Evolutionary conservation across 1,140 invertebrate species (phyloP).

Genomic region (Brachionus plicatilis): DNA sequence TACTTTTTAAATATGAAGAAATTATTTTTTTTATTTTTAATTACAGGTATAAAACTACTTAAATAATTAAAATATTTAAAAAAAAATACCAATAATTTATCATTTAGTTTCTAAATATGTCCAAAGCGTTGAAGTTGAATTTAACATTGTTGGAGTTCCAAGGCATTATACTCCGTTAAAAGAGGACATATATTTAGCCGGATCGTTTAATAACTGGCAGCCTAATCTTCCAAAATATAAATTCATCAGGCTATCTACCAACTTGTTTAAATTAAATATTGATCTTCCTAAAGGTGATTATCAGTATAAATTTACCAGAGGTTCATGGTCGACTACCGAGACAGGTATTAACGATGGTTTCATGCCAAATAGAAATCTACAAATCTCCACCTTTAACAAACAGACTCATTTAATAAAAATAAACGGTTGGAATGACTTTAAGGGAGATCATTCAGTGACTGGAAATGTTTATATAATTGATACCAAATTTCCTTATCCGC

Average conservation of each 20-base stretch:
- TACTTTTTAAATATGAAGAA: background rate
- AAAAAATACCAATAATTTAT: background rate
- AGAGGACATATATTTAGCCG: constrained; percentile 20
- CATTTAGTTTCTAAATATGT: background rate
- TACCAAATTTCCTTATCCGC: constrained; percentile 2
- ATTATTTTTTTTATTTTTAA: background rate
- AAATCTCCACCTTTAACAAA: background rate
- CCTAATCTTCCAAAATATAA: constrained; percentile 5
- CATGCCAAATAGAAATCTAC: background rate
- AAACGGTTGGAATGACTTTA: constrained; percentile 10
- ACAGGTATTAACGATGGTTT: background rate
- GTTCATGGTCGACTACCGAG: background rate
- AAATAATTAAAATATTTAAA: background rate
- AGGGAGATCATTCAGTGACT: background rate
- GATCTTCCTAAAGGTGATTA: background rate
- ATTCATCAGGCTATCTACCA: background rate
- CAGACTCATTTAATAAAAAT: constrained; percentile 33
- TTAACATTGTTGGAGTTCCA: background rate
- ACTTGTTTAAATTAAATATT: background rate
- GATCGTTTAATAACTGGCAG: constrained; percentile 25
- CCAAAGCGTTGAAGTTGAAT: background rate
- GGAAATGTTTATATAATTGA: constrained; percentile 37
- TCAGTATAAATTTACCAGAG: constrained; percentile 34
- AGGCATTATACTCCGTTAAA: constrained; percentile 37
- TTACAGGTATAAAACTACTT: background rate